A percentile compares a stretch with the other conserved stretches of the same genome.
Evolutionary conservation across 2,113 vertebrate species (phyloP).

Genomic region (Neotoma lepida): DNA sequence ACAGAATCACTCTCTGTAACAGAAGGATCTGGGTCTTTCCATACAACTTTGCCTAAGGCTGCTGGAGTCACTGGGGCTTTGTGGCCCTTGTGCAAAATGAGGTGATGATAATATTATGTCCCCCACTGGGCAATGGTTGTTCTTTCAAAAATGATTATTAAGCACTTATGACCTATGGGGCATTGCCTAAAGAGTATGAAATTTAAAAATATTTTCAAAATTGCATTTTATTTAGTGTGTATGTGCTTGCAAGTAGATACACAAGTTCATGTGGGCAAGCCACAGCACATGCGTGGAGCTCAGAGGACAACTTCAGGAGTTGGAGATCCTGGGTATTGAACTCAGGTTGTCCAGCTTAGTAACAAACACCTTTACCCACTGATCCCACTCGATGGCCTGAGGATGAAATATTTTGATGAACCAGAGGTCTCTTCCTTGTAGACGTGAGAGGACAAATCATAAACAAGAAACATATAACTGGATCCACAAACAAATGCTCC

Average conservation of each 20-base stretch:
- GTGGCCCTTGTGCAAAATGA: background rate
- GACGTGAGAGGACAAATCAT: background rate
- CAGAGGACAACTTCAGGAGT: background rate
- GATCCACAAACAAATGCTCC: background rate
- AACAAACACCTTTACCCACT: background rate
- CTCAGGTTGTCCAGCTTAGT: background rate
- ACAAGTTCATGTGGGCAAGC: too few species aligned
- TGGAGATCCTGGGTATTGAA: background rate
- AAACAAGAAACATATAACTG: background rate
- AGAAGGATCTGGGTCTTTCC: background rate
- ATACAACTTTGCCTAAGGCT: background rate
- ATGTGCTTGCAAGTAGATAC: background rate
- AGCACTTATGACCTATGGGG: rapidly evolving
- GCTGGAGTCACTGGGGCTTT: rapidly evolving
- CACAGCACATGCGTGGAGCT: background rate
- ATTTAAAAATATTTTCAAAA: background rate
- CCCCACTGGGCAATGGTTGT: rapidly evolving
- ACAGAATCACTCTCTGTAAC: background rate
- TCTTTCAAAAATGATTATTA: background rate
- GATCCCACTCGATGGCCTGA: background rate
- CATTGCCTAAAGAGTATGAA: background rate
- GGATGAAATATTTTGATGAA: background rate
- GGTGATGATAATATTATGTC: background rate
- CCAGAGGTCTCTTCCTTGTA: background rate
- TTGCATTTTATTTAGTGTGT: background rate